Percentiles rank a stretch among this genome's conserved stretches.
These are phyloP conservation scores for Parazoanthus darwini DNA, from an alignment of 92 coral and sea anemone genomes.

Conservation along the genomic window DNA sequence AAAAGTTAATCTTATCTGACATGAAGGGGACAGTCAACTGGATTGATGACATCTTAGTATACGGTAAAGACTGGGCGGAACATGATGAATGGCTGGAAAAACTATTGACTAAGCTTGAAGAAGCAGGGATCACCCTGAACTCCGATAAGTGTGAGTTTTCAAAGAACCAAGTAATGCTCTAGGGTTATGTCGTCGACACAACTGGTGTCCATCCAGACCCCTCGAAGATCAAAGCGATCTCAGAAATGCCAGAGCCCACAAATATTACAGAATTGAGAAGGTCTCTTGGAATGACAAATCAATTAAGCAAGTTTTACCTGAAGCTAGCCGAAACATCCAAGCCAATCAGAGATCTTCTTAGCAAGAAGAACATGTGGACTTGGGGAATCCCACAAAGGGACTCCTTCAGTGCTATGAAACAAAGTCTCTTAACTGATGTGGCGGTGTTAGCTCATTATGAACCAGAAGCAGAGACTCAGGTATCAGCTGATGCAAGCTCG, in stretches of 20 bases:
- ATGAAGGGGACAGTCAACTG: neutral
- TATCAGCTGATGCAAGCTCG: no score
- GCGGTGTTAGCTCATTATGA: no score
- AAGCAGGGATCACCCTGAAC: constrained; percentile 16
- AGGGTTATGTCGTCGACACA: neutral
- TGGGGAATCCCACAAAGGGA: neutral
- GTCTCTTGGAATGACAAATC: neutral
- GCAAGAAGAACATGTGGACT: neutral
- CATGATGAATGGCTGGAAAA: constrained; percentile 3
- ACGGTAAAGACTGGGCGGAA: neutral
- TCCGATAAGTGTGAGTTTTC: no score
- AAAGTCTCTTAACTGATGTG: no score
- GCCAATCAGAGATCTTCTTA: no score
- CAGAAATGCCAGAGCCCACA: neutral
- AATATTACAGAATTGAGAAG: neutral
- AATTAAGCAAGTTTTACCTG: neutral
- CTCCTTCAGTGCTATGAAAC: no score
- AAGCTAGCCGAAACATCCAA: neutral
- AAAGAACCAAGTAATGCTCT: neutral
- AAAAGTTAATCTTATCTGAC: neutral
- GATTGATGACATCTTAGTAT: constrained; percentile 21
- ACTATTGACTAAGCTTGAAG: neutral
- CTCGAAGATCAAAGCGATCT: neutral
- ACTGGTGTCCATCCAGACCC: neutral
- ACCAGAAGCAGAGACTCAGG: no score